Evolutionary conservation across 1,140 invertebrate species (phyloP).

Genomic region (Listronotus bonariensis): DNA sequence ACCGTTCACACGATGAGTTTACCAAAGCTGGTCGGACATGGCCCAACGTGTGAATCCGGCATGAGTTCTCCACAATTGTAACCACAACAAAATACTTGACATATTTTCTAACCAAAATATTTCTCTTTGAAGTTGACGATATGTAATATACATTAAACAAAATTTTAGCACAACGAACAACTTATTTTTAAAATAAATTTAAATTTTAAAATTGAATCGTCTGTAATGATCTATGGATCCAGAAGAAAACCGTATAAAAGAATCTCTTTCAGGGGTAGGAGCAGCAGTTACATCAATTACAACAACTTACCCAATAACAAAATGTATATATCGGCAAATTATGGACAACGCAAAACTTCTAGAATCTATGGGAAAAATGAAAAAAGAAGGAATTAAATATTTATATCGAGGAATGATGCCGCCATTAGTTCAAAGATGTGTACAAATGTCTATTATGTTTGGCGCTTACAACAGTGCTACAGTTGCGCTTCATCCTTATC

Average conservation of each 20-base stretch:
- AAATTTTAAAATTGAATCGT: too few relatives aligned
- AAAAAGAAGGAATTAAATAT: constrained; percentile 11
- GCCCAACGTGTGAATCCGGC: too few relatives aligned
- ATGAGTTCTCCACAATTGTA: too few relatives aligned
- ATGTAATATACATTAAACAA: too few relatives aligned
- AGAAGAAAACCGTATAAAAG: constrained; percentile 1
- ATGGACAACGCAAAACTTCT: background rate
- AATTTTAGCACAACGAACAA: too few relatives aligned
- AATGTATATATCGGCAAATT: constrained; percentile 11
- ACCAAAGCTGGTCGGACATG: too few relatives aligned
- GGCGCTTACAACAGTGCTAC: constrained; percentile 12
- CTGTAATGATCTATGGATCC: constrained; percentile 1
- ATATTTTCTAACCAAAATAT: too few relatives aligned
- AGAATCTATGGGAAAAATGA: background rate
- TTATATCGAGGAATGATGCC: constrained; percentile 13
- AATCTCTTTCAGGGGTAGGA: background rate
- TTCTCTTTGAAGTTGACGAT: too few relatives aligned
- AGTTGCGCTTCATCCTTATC: constrained; percentile 5
- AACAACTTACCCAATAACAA: background rate
- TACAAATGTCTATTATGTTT: constrained; percentile 19
- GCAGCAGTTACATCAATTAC: background rate
- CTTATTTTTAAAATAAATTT: too few relatives aligned
- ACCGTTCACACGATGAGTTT: too few relatives aligned
- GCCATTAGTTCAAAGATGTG: constrained; percentile 13
- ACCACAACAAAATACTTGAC: too few relatives aligned